Base-by-base conservation (phyloP, 2,888 invertebrate genomes). In the Xestoiulus laeticollis region DNA sequence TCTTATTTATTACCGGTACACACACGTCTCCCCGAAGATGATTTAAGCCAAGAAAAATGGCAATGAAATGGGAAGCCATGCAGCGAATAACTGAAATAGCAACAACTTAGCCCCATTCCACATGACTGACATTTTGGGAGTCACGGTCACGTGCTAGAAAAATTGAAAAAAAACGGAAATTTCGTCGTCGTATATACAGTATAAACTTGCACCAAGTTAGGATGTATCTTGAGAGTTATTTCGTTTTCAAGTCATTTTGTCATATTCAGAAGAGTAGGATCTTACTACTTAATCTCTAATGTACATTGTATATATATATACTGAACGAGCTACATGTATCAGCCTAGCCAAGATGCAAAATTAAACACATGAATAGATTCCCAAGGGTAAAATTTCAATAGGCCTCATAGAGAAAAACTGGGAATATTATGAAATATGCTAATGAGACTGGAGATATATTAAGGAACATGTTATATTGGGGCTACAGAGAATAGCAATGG, bases 11-110 rank as follows among this genome's bases (percentile, higher is more conserved):
- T 78, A 78, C 78, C 78, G 78, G 78, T 78, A 78, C 30, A 30
- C n/a, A n/a, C 78, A 78, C 78, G 78, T 78, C 78, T 78, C 30
- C 78, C 78, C 78, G 30, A 78, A 78, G 78, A 78, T 78, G 78
- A 78, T 78, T 78, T 78, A 78, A 78, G 78, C 78, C 78, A 78
- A 78, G 78, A 78, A 78, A 78, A 78, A 78, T 78, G 78, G 78
- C 78, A 78, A 78, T 78, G 78, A 78, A 78, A 78, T 78, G 78
- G 30, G 32, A 78, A 78, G 30, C 78, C 78, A 78, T 30, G 78
- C 78, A 78, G 16, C 30, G 78, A 78, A 78, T 78, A 78, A 78
- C 78, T 78, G 78, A 78, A 78, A 78, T 78, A 78, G 78, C 78
- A 78, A 78, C 78, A 78, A 78, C 78, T 78, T 78, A 78, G 78